phyloP scores from a whole-genome alignment of 2,888 invertebrate species.

The Ctena decussata region DNA sequence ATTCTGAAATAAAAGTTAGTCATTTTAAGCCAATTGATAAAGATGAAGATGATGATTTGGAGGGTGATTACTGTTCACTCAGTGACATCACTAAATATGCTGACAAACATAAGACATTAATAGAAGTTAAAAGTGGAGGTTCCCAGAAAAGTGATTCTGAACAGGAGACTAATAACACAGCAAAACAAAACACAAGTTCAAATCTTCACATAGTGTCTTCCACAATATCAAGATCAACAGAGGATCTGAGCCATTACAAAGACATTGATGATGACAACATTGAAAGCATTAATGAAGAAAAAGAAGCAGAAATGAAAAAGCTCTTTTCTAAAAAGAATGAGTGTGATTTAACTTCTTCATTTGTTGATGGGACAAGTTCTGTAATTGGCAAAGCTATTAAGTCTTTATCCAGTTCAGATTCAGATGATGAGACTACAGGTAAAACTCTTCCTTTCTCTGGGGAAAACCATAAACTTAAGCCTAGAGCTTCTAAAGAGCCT shows the following conservation, averaged over 20 bases:
- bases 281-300: not conserved
- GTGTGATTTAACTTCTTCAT: not conserved
- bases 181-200: not conserved
- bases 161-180: not conserved
- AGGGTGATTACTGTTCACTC: slow-evolving; percentile 57
- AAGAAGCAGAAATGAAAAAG: slow-evolving; percentile 49
- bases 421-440: slow-evolving; percentile 33
- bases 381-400: slow-evolving; percentile 31
- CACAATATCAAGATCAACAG: slow-evolving; percentile 38
- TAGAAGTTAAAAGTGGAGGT: slow-evolving; percentile 35
- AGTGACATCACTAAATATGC: slow-evolving; percentile 5
- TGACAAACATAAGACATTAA: slow-evolving; percentile 44
- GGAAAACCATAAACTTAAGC: not conserved
- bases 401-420: slow-evolving; percentile 41
- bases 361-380: slow-evolving; percentile 7
- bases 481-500: not conserved
- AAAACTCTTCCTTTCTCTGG: not conserved
- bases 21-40: slow-evolving; percentile 15
- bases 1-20: not conserved
- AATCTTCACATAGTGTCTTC: not conserved
- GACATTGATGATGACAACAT: slow-evolving; percentile 2
- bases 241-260: slow-evolving; percentile 22
- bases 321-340: slow-evolving; percentile 19
- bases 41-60: slow-evolving; percentile 10
- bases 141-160: not conserved